phyloP scores from a whole-genome alignment of 1,140 invertebrate genomes.

The Tribolium castaneum region DNA sequence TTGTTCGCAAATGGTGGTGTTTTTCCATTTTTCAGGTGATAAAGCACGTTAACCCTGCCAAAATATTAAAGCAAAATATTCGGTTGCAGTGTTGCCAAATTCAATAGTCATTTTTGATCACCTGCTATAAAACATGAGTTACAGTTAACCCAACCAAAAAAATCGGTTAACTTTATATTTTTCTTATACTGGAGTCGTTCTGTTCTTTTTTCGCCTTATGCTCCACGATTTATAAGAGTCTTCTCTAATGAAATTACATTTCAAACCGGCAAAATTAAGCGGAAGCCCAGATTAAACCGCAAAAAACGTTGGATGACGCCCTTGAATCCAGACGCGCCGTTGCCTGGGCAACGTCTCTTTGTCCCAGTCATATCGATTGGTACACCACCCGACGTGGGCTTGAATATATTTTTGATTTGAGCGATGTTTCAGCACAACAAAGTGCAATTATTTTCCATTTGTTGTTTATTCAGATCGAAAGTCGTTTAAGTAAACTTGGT shows the following conservation, averaged over 20 bases:
- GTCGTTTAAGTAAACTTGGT: not conserved
- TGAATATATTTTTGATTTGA: not conserved
- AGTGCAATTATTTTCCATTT: not conserved
- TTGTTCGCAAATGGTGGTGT: too few relatives aligned
- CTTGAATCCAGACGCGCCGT: constrained; percentile 30
- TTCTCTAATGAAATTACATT: not conserved
- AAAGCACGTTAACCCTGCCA: too few relatives aligned
- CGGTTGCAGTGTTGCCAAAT: too few relatives aligned
- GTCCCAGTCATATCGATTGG: constrained; percentile 41
- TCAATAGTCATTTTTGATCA: too few relatives aligned
- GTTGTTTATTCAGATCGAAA: not conserved
- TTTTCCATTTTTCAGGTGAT: too few relatives aligned
- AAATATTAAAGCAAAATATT: too few relatives aligned
- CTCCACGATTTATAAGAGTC: too few relatives aligned
- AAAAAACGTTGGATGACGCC: constrained; percentile 2
- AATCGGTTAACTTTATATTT: too few relatives aligned
- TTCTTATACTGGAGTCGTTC: not conserved
- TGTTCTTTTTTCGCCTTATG: not conserved
- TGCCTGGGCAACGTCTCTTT: constrained; percentile 17
- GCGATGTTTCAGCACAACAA: not conserved
- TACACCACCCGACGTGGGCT: not conserved
- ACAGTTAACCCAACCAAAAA: too few relatives aligned
- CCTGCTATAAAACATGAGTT: too few relatives aligned
- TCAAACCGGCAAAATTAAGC: not conserved
- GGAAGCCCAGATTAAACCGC: not conserved